phyloP scores from a whole-genome alignment of 2,888 invertebrate genomes.

The Xestia sexstrigata region DNA sequence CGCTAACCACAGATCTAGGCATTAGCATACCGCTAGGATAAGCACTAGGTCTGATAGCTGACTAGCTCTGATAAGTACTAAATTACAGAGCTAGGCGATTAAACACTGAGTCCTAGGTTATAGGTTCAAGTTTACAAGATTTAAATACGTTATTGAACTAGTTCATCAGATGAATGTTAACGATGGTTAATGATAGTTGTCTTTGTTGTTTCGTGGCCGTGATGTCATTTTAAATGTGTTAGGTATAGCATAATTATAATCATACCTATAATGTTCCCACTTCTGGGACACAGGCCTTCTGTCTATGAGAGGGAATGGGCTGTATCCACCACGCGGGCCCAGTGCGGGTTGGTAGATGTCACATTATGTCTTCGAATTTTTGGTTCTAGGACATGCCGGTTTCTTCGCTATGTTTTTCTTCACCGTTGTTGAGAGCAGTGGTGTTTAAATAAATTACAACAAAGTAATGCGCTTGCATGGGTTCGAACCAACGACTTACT shows the following conservation, averaged over 20 bases:
- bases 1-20: constrained; percentile 64
- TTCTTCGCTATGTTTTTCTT: too few relatives aligned
- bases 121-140: constrained; percentile 70
- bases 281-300: background rate
- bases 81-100: constrained; percentile 76
- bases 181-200: constrained; percentile 34
- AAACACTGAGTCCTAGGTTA: constrained; percentile 57
- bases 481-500: too few relatives aligned
- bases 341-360: background rate
- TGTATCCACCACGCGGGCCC: background rate
- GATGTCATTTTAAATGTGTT: background rate
- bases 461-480: too few relatives aligned
- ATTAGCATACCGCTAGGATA: constrained; percentile 84
- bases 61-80: constrained; percentile 77
- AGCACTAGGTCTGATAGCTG: constrained; percentile 78
- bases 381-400: too few relatives aligned
- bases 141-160: constrained; percentile 66
- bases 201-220: constrained; percentile 1
- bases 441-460: too few relatives aligned
- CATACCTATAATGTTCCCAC: background rate
- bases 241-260: background rate
- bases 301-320: background rate
- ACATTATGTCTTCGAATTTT: too few relatives aligned
- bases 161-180: constrained; percentile 53
- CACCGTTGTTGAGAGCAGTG: too few relatives aligned